Evolutionary conservation across 1,140 invertebrate species (phyloP), one percentile per base, ranked within the genome.

Genomic region (Riptortus pedestris): DNA sequence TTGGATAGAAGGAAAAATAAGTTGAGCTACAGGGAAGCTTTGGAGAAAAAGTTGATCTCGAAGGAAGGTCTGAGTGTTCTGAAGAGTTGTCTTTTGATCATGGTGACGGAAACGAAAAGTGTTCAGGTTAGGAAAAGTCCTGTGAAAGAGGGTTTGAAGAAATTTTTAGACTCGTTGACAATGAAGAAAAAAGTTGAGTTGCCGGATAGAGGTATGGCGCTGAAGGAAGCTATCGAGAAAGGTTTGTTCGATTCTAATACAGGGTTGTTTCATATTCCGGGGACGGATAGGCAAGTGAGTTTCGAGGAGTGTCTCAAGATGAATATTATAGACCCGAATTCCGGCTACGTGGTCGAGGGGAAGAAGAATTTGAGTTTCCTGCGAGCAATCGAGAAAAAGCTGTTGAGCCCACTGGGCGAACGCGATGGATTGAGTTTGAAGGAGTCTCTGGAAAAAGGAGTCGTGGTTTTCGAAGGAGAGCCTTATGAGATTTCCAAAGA

Each of bases 241-340:
- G 81, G 81, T 47, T 73, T 93, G 2, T 90, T 93, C 68, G 86
- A 96, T 76, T 82, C 89, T 0, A 78, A 82, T 1, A 86, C 83
- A 5, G 91, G 92, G 2, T 77, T 91, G 2, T 93, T 96, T 71
- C 85, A 86, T 59, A 89, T 96, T 69, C 90, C 91, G 38, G 86
- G 86, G 29, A 91, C 90, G 1, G 89, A 93, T 73, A 80, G 88
- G 70, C 75, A 90, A 28, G 82, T 94, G 3, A 87, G 89, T 64
- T 86, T 98, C 68, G 82, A 91, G 74, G 90, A 95, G 74, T 93
- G 92, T 69, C 77, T 96, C 29, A 84, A 85, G 69, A 77, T 91
- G 55, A 84, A 88, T 70, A 86, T 96, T 12, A 88, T 97, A 47
- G 86, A 93, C 74, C 82, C 87, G 2, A 77, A 83, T 62, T 92